Conservation (phyloP, 2,113 vertebrate species). For the Desmodus rotundus region DNA sequence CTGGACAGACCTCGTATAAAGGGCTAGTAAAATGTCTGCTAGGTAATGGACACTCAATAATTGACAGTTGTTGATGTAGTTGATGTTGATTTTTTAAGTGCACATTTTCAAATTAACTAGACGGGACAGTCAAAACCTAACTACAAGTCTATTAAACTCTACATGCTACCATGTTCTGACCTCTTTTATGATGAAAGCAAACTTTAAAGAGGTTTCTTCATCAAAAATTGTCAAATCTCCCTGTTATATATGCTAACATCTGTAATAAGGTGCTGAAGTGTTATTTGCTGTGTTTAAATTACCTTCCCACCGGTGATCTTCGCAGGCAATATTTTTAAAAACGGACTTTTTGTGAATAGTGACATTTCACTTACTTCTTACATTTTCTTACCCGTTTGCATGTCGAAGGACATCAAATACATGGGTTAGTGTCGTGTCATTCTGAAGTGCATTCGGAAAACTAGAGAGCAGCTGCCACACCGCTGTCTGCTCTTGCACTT, state of each 20-base stretch:
- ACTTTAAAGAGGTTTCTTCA: not conserved
- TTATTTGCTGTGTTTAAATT: conserved; percentile 35
- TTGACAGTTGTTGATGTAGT: not conserved
- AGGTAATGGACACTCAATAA: not conserved
- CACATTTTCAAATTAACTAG: not conserved
- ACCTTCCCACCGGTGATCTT: not conserved
- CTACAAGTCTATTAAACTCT: not conserved
- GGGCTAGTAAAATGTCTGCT: not conserved
- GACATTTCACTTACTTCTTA: not conserved
- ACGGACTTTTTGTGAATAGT: not conserved
- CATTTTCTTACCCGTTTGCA: conserved; percentile 76
- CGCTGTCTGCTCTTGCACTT: conserved; percentile 79
- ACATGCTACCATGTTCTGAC: not conserved
- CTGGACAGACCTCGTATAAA: not conserved
- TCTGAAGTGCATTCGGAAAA: conserved; percentile 77
- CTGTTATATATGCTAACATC: too few species aligned
- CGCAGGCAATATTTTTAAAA: not conserved
- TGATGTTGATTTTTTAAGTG: not conserved
- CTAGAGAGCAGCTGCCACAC: conserved; percentile 82
- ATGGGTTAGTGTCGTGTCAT: conserved; percentile 52
- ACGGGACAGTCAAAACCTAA: not conserved
- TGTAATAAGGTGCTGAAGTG: not conserved
- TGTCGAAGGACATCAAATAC: conserved; percentile 73
- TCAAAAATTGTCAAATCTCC: not conserved
- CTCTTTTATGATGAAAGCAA: not conserved